A percentile compares a stretch with the other conserved stretches of the same genome.
These are phyloP conservation scores for Channa maculata DNA, from an alignment of 2,113 vertebrate genomes.

Conservation along the genomic window DNA sequence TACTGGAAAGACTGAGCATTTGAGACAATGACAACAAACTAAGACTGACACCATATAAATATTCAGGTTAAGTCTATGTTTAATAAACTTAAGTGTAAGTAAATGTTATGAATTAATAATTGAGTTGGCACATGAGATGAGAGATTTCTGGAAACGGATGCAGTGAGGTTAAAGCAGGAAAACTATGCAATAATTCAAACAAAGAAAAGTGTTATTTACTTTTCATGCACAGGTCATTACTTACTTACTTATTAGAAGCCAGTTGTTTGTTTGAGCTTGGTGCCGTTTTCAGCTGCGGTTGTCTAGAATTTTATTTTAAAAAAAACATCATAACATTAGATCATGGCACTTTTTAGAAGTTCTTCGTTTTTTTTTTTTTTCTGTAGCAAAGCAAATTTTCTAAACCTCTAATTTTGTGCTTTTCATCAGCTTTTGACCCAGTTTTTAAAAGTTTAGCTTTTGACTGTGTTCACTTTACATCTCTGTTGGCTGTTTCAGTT, in stretches of 20 bases:
- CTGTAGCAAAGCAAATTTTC: background rate
- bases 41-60: background rate
- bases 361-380: background rate
- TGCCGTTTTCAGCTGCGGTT: slow-evolving; percentile 7
- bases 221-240: slow-evolving; percentile 25
- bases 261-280: slow-evolving; percentile 18
- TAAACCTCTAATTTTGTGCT: background rate
- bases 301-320: background rate
- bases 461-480: background rate
- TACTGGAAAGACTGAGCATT: background rate
- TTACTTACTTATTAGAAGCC: slow-evolving; percentile 24
- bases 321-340: background rate
- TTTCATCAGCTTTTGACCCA: slow-evolving; percentile 1
- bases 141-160: slow-evolving; percentile 9
- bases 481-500: background rate
- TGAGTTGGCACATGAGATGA: slow-evolving; percentile 17
- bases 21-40: background rate
- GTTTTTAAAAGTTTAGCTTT: slow-evolving; percentile 9
- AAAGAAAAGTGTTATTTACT: slow-evolving; percentile 17
- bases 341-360: background rate
- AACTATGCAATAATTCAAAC: background rate
- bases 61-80: background rate
- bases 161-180: slow-evolving; percentile 7
- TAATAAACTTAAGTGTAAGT: slow-evolving; percentile 1
- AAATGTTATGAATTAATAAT: slow-evolving; percentile 45